These are phyloP conservation scores for Monopterus albus DNA, from an alignment of 2,113 vertebrate genomes.

Conservation along the genomic window DNA sequence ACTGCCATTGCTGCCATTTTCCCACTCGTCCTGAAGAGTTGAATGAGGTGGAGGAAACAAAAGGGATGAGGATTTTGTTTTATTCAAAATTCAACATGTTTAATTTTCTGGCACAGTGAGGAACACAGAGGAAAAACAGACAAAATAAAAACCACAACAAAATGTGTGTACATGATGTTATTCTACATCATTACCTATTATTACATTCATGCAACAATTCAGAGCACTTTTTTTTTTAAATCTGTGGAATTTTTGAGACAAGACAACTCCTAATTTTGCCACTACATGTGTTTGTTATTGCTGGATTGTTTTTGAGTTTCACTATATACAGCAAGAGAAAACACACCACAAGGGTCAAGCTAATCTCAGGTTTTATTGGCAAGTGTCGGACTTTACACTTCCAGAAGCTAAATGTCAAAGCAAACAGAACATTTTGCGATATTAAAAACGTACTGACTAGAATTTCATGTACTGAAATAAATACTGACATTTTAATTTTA, in stretches of 20 bases:
- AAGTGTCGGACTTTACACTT: not conserved
- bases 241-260: no score
- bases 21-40: constrained; percentile 85
- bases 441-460: not conserved
- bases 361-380: not conserved
- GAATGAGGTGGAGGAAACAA: not conserved
- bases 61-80: not conserved
- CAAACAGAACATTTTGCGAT: not conserved
- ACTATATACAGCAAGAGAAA: not conserved
- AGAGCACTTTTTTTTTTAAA: no score
- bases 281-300: no score
- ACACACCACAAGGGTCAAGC: not conserved
- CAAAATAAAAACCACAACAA: no score
- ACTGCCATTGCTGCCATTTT: constrained; percentile 88
- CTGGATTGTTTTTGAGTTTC: not conserved
- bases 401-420: not conserved
- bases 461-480: not conserved
- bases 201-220: no score
- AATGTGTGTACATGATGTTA: no score
- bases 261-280: no score
- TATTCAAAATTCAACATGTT: not conserved
- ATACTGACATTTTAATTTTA: not conserved
- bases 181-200: no score
- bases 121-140: no score
- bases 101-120: not conserved